A percentile compares a stretch with the other conserved stretches of the same genome.
Conservation (phyloP, 1,140 invertebrate genomes). For the Brachionus rubens region DNA sequence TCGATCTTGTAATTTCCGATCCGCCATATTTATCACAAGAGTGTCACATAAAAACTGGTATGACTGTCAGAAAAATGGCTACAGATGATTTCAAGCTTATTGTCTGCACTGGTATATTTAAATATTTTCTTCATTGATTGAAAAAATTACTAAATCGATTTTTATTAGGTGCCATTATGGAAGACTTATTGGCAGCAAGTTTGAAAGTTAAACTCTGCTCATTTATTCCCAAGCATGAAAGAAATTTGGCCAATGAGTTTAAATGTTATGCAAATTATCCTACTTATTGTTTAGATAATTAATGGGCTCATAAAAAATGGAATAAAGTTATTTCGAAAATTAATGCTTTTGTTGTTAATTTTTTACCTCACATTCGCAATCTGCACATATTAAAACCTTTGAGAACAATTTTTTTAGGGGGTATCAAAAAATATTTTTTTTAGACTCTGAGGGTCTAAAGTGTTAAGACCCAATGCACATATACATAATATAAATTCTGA, state of each 20-base stretch:
- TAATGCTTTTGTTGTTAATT: too few species aligned
- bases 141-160: constrained; percentile 33
- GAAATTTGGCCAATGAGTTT: constrained; percentile 88
- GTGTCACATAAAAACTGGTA: constrained; percentile 77
- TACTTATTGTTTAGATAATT: constrained; percentile 47
- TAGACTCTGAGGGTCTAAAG: too few species aligned
- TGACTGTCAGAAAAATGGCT: constrained; percentile 72
- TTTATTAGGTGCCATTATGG: constrained; percentile 71
- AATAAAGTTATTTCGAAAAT: too few species aligned
- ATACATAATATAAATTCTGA: too few species aligned
- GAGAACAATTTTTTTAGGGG: too few species aligned
- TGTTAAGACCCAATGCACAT: too few species aligned
- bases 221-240: constrained; percentile 77
- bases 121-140: constrained; percentile 9
- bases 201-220: constrained; percentile 66
- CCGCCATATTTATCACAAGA: constrained; percentile 90
- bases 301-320: too few species aligned
- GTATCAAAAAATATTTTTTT: too few species aligned
- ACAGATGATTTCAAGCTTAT: constrained; percentile 72
- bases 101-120: constrained; percentile 74
- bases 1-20: constrained; percentile 83
- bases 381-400: too few species aligned
- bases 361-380: too few species aligned
- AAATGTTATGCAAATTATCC: constrained; percentile 82
- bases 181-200: constrained; percentile 67